These are phyloP conservation scores for Plebejus anna DNA, from an alignment of 2,888 invertebrate genomes.

Conservation along the genomic window DNA sequence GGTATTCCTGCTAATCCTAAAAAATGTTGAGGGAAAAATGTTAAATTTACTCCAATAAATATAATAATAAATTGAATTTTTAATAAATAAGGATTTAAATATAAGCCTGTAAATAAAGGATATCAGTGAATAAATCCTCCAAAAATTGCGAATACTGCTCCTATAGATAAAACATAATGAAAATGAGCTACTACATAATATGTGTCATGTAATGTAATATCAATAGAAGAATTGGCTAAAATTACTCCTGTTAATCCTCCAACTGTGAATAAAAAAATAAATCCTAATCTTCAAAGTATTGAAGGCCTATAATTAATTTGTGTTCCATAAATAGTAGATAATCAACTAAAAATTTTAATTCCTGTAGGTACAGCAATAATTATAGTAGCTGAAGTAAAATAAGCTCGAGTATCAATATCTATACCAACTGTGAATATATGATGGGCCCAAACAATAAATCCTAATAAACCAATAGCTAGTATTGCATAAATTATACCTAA, in stretches of 20 bases:
- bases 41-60: constrained; percentile 89
- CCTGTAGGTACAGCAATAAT: constrained; percentile 93
- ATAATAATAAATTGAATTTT: constrained; percentile 86
- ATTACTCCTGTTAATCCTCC: constrained; percentile 86
- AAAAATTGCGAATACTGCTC: constrained; percentile 89
- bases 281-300: constrained; percentile 85
- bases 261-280: constrained; percentile 88
- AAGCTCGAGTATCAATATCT: constrained; percentile 91
- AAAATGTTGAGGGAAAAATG: constrained; percentile 83
- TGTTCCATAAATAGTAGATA: constrained; percentile 84
- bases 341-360: constrained; percentile 90
- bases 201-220: constrained; percentile 89
- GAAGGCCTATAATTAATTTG: constrained; percentile 80
- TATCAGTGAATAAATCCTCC: constrained; percentile 86
- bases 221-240: constrained; percentile 87
- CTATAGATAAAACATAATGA: constrained; percentile 89
- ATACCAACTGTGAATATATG: constrained; percentile 92
- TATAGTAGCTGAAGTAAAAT: constrained; percentile 91
- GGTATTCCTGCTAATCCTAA: constrained; percentile 7
- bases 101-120: constrained; percentile 82
- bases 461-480: constrained; percentile 88
- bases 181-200: constrained; percentile 92
- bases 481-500: constrained; percentile 92
- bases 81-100: constrained; percentile 78
- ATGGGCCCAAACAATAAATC: constrained; percentile 92